These are phyloP conservation scores for Brachypodius melanocephalos DNA, from an alignment of 2,113 vertebrate genomes.

Conservation along the genomic window DNA sequence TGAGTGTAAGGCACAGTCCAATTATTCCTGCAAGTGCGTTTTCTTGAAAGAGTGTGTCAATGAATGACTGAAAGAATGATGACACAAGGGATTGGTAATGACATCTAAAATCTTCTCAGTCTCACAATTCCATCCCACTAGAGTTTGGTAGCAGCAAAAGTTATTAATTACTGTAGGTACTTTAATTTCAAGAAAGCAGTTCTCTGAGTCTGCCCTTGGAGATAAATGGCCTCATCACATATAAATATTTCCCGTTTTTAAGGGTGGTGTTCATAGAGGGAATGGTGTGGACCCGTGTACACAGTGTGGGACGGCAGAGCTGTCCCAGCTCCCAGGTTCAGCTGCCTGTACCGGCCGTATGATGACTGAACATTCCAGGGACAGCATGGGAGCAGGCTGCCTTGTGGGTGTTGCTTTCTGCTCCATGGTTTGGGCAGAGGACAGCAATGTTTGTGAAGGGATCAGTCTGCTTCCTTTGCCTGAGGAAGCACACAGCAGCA, in stretches of 20 bases:
- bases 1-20: not conserved
- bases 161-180: not conserved
- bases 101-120: not conserved
- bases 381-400: fast-evolving
- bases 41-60: not conserved
- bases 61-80: not conserved
- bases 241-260: not conserved
- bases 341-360: fast-evolving
- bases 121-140: not conserved
- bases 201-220: not conserved
- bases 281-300: too few species aligned
- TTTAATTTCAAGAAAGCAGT: not conserved
- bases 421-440: fast-evolving
- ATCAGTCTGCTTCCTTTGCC: not conserved
- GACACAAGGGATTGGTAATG: not conserved
- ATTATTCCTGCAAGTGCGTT: not conserved
- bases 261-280: not conserved
- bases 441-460: fast-evolving
- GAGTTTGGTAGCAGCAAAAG: not conserved
- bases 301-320: not conserved
- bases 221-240: not conserved
- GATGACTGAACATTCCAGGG: not conserved
- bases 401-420: not conserved
- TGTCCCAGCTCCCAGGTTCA: not conserved
- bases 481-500: not conserved